These are phyloP conservation scores for Polydrusus cervinus DNA, from an alignment of 2,888 invertebrate genomes.

Conservation along the genomic window DNA sequence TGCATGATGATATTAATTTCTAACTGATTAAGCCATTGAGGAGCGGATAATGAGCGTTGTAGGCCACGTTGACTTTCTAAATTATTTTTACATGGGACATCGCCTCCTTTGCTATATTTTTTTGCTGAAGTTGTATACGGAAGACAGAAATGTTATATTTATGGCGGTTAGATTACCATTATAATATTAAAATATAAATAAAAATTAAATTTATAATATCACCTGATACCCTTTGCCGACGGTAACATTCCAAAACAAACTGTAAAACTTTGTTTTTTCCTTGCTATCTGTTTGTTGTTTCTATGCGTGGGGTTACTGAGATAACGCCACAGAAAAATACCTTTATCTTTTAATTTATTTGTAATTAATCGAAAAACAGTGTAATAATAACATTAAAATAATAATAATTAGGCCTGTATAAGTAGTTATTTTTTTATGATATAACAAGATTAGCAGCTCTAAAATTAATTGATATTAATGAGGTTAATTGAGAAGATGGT, in stretches of 20 bases:
- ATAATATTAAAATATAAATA: not conserved
- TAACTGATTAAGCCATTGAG: no score
- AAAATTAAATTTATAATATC: not conserved
- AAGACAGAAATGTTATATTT: no score
- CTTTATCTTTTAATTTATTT: conserved; percentile 22
- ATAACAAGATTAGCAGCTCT: not conserved
- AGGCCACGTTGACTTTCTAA: no score
- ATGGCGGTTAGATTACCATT: no score
- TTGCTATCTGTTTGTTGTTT: conserved; percentile 28
- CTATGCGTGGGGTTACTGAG: conserved; percentile 43
- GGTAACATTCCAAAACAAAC: not conserved
- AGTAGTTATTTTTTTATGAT: conserved; percentile 12
- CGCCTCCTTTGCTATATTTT: no score
- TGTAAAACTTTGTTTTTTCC: conserved; percentile 14
- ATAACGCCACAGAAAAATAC: conserved; percentile 24
- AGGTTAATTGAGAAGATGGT: no score
- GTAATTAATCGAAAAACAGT: conserved; percentile 15
- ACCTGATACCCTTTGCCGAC: not conserved
- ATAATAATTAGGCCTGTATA: conserved; percentile 18
- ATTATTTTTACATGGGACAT: no score
- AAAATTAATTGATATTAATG: not conserved
- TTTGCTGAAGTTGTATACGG: no score
- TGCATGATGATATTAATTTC: no score
- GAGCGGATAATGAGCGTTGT: no score
- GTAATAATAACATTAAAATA: conserved; percentile 1